Percentiles rank a stretch among this genome's conserved stretches.
These are phyloP conservation scores for Caenorhabditis sp. DNA, from an alignment of 2,888 invertebrate genomes.

Conservation along the genomic window DNA sequence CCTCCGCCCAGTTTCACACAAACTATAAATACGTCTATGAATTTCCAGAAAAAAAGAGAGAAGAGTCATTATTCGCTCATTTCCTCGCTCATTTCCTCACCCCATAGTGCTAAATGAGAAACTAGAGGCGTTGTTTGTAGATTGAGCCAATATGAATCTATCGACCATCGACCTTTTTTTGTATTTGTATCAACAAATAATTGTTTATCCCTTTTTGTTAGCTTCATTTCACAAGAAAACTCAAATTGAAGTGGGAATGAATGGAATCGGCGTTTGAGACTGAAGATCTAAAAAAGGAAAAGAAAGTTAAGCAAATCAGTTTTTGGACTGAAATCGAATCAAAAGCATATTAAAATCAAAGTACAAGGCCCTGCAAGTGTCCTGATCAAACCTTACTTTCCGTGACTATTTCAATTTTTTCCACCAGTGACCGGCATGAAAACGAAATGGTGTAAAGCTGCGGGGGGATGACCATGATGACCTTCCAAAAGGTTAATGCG, in stretches of 20 bases:
- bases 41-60: no score
- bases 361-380: no score
- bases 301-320: no score
- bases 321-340: no score
- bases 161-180: conserved; percentile 14
- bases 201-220: conserved; percentile 19
- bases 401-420: conserved; percentile 20
- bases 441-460: conserved; percentile 39
- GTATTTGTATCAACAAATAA: not conserved
- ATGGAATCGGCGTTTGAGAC: no score
- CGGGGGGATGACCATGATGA: conserved; percentile 26
- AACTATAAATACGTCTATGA: conserved; percentile 16
- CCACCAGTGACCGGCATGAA: conserved; percentile 4
- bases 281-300: no score
- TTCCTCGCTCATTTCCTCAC: not conserved
- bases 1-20: conserved; percentile 11
- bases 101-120: not conserved
- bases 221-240: no score
- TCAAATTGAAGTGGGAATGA: no score
- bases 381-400: conserved; percentile 28
- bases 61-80: not conserved
- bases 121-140: not conserved
- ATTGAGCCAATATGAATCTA: conserved; percentile 29
- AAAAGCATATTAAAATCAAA: not conserved
- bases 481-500: conserved; percentile 23